Evolutionary conservation across 2,797 vertebrate genomes (phyloP).

Genomic region (Danio kyathit): DNA sequence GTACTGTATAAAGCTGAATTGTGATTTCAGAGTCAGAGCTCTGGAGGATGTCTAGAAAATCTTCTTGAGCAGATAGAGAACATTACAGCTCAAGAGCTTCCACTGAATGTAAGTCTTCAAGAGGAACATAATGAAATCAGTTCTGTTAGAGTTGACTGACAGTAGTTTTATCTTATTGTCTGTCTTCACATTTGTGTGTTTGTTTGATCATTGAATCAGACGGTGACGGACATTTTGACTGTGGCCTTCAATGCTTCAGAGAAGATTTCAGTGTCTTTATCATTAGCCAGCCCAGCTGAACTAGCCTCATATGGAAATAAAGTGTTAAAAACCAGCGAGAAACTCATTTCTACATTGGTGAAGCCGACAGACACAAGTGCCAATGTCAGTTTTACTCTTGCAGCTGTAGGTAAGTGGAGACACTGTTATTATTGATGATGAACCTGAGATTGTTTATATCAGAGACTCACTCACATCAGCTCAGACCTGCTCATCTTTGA

Average conservation of each 20-base stretch:
- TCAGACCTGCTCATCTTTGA: too few relatives aligned
- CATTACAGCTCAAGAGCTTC: background rate
- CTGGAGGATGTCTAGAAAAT: background rate
- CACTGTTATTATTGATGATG: too few relatives aligned
- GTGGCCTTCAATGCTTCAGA: too few relatives aligned
- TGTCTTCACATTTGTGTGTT: too few relatives aligned
- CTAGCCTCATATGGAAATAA: background rate
- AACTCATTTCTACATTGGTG: constrained; percentile 28
- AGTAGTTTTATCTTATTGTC: too few relatives aligned
- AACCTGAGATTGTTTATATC: too few relatives aligned
- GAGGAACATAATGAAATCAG: background rate
- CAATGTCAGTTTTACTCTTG: background rate
- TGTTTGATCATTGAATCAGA: background rate
- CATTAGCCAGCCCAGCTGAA: background rate
- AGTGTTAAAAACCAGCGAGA: background rate
- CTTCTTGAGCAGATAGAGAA: constrained; percentile 7
- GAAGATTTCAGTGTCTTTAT: background rate
- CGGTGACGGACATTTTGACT: too few relatives aligned
- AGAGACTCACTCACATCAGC: too few relatives aligned
- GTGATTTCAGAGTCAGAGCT: background rate
- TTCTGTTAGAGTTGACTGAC: too few relatives aligned
- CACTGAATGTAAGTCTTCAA: background rate
- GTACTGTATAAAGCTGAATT: too few relatives aligned
- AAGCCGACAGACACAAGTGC: background rate
- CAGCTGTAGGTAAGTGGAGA: background rate